Evolutionary conservation across 1,140 invertebrate genomes (phyloP).

Genomic region (Drosophila serrata): DNA sequence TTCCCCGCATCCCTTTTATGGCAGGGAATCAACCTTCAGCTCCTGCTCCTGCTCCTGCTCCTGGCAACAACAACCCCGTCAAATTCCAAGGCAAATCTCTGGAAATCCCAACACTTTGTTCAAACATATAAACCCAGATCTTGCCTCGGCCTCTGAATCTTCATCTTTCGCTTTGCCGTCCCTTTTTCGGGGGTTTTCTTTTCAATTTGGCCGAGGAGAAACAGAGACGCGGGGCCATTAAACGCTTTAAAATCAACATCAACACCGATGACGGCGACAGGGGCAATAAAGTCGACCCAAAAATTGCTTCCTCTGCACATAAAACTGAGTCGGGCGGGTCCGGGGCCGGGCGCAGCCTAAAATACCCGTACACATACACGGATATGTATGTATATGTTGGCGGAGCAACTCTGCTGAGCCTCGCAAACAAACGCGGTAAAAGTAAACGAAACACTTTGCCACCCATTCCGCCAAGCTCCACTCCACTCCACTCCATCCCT

Average conservation of each 20-base stretch:
- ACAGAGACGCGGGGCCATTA: constrained; percentile 56
- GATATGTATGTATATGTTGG: constrained; percentile 11
- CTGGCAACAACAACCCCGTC: constrained; percentile 36
- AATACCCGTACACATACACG: constrained; percentile 68
- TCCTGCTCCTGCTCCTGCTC: not conserved
- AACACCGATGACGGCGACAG: constrained; percentile 64
- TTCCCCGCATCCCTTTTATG: constrained; percentile 27
- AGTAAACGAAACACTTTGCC: constrained; percentile 80
- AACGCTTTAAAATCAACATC: constrained; percentile 83
- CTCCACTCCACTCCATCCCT: not conserved
- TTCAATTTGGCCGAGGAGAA: constrained; percentile 67
- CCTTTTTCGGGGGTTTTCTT: constrained; percentile 42
- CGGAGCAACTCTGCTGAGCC: constrained; percentile 62
- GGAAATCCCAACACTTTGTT: constrained; percentile 75
- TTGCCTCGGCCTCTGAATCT: constrained; percentile 18
- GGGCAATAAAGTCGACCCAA: constrained; percentile 82
- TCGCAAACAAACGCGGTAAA: constrained; percentile 70
- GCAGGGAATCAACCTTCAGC: not conserved
- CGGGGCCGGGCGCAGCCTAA: constrained; percentile 45
- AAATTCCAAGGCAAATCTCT: constrained; percentile 64
- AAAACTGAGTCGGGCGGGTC: constrained; percentile 58
- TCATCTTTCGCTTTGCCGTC: constrained; percentile 19
- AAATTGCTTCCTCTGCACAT: constrained; percentile 81
- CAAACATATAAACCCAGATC: constrained; percentile 69
- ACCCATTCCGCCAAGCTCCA: not conserved